These are phyloP conservation scores for Cromileptes altivelis DNA, from an alignment of 2,113 vertebrate species.

Conservation along the genomic window DNA sequence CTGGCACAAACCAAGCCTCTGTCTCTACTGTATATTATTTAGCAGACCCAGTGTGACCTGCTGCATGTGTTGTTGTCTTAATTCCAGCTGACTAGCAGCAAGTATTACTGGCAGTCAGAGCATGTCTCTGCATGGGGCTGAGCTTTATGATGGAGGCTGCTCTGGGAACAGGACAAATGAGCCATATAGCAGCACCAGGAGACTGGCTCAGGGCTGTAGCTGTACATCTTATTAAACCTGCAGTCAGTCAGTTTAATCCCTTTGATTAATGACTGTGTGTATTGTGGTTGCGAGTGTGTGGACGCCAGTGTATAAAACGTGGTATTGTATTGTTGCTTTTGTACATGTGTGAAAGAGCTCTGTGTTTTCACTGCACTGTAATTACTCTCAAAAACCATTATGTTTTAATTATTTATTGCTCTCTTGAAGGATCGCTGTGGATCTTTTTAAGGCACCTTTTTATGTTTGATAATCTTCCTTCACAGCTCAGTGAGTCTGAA, in stretches of 20 bases:
- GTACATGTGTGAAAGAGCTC: neutral
- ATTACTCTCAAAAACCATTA: conserved; percentile 13
- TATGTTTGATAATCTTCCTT: neutral
- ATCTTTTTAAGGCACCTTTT: neutral
- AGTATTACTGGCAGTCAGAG: conserved; percentile 61
- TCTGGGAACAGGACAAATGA: conserved; percentile 76
- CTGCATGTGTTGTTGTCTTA: conserved; percentile 51
- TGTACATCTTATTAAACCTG: conserved; percentile 68
- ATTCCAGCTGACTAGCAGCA: conserved; percentile 64
- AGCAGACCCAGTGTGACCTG: conserved; percentile 41
- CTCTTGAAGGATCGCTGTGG: neutral
- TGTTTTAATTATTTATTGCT: neutral
- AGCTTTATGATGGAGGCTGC: conserved; percentile 67
- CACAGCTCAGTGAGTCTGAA: neutral
- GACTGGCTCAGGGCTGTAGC: conserved; percentile 51
- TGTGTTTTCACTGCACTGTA: neutral
- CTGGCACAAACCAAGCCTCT: neutral
- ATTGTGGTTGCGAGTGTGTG: conserved; percentile 24
- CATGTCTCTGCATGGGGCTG: conserved; percentile 74
- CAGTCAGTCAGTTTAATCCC: conserved; percentile 61
- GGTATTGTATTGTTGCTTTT: conserved; percentile 39
- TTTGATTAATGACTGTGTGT: conserved; percentile 64
- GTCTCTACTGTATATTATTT: conserved; percentile 18
- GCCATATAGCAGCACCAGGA: conserved; percentile 69
- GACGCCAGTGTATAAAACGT: neutral